Base-by-base conservation (phyloP, 2,113 vertebrate genomes). In the Syngnathoides biaculeatus region DNA sequence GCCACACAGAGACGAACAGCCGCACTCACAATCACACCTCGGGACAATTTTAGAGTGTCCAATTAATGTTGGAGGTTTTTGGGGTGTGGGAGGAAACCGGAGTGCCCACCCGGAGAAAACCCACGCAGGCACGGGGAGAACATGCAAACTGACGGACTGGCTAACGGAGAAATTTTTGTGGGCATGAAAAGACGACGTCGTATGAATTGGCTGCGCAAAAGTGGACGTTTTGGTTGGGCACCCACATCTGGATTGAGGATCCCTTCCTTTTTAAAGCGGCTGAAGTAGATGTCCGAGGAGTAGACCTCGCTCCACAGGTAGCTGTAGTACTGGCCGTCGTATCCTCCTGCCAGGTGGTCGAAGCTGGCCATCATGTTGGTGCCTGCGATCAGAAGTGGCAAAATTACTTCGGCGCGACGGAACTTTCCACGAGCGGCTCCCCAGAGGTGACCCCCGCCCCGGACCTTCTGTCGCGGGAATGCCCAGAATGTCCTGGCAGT, bases 251-350 rank as follows among this genome's bases (percentile, higher is more conserved):
- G 92, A 87, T 95, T 95, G 93, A 97, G 93, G 72, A 97, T 92
- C 64, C 94, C 96, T 87, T 96, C 91, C 77, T 92, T 89, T 67
- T 94, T 95, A 87, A 99, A 99, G 70, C 94, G 94, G 79, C 90
- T 97, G 79, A 95, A 94, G 80, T 93, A 99, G 68, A 99, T 97
- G 83, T 98, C 97, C 92, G 91, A 92, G 77, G 96, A 95, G 91
- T 96, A 96, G 27, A 98, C 95, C 79, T 98, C 95, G 64, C 96
- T 98, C 95, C 95, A 98, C 39, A 98, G 87, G 79, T 98, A 98
- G 61, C 96, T 93, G 45, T 98, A 98, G 82, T 98, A 99, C 22
- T 97, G 96, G 47, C 92, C 95, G 74, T 97, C 95, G 62, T 98
- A 99, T 24, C 95, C 95, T 74, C 94, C 94, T 7, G 92, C 93